Base-by-base conservation (phyloP, 2,888 invertebrate species). In the Tethea ocularis region DNA sequence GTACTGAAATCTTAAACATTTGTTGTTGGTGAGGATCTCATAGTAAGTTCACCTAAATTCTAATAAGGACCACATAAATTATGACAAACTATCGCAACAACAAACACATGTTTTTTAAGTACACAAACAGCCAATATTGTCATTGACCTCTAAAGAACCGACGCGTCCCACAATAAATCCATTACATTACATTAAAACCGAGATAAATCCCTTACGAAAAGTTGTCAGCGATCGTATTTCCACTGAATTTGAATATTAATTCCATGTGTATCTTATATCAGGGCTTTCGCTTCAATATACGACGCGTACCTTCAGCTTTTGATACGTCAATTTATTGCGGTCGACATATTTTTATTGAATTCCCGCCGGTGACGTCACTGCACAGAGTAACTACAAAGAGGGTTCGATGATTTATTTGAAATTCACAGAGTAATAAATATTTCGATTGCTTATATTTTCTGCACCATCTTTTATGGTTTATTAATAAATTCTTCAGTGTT, bases 311-410 rank as follows among this genome's bases (percentile, higher is more conserved):
- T 56, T 61, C 15, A 53, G 58, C 58, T 70, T 74, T 78, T 81
- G 82, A 85, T 82, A 80, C 80, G 75, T 74, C 71, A 78, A 85
- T 86, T 86, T 85, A 86, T 85, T 68, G 77, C 75, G 64, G 61
- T 65, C 78, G 67, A 61, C 38, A 33, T 55, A 51, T 33, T 70
- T 70, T 72, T 75, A 68, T 72, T 71, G 57, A 64, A 70, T 62
- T 57, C 62, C 61, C 52, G 36, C 46, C 57, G 59, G 53, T 77
- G 75, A 75, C 77, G 68, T 75, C 71, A 55, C 58, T 20, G 17
- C 10, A 10, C 2, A 17, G 20, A 17, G 20, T 17, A 46, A 2
- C 20, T 20, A 46, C 46, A 46, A 46, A 46, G 46, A 38, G 38
- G 33, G 46, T 20, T 46, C n/a, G 20, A 46, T 46, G 46, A 46